Conservation (phyloP, 1,140 invertebrate genomes). For the Temnothorax longispinosus region DNA sequence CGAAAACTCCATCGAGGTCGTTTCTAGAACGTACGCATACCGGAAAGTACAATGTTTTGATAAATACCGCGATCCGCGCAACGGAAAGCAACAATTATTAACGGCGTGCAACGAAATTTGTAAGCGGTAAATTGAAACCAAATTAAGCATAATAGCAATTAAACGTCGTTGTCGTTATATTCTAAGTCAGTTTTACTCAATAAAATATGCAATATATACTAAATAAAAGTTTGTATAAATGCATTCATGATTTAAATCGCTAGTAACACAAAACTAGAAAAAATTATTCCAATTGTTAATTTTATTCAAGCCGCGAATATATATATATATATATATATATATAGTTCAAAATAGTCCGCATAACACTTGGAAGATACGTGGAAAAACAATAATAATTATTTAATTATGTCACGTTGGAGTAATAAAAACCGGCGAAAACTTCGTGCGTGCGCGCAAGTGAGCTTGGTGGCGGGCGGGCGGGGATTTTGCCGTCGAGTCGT, state of each 20-base stretch:
- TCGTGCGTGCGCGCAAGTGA: background rate
- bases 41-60: conserved; percentile 14
- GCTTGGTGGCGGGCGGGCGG: conserved; percentile 7
- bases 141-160: background rate
- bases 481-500: conserved; percentile 61
- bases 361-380: background rate
- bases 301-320: background rate
- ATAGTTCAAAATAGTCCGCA: background rate
- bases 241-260: background rate
- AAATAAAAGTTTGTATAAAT: conserved; percentile 3
- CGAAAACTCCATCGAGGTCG: conserved; percentile 49
- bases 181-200: background rate
- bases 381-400: background rate
- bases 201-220: background rate
- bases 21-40: conserved; percentile 30
- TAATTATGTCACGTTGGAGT: background rate
- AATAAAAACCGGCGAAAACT: conserved; percentile 23
- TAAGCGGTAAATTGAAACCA: background rate
- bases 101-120: background rate
- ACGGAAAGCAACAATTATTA: conserved; percentile 27
- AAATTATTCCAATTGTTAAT: conserved; percentile 1
- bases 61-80: conserved; percentile 24
- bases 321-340: no score
- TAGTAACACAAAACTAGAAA: background rate
- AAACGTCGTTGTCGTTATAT: background rate